phyloP scores from a whole-genome alignment of 2,797 vertebrate genomes.

The Zenarchopterus dispar region DNA sequence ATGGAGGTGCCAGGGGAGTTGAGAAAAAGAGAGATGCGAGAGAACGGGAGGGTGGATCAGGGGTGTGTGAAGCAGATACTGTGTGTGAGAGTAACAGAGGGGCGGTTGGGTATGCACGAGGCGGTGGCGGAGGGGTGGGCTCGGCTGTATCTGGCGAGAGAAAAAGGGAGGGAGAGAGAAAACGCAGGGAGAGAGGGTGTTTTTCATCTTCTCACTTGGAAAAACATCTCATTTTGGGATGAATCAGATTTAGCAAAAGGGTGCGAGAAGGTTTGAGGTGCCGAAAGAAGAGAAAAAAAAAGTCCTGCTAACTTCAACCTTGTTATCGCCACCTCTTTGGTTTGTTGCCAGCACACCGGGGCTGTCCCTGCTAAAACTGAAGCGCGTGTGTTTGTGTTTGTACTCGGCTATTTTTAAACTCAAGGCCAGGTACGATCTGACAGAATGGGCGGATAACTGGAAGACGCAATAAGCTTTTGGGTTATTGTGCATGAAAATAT shows the following conservation, averaged over 20 bases:
- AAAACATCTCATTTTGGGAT: slow-evolving; percentile 75
- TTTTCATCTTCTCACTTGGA: slow-evolving; percentile 72
- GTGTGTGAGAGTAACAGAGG: slow-evolving; percentile 69
- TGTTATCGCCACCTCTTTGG: slow-evolving; percentile 72
- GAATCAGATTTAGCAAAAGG: slow-evolving; percentile 72
- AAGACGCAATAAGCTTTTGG: slow-evolving; percentile 45
- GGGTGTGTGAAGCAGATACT: slow-evolving; percentile 71
- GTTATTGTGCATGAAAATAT: slow-evolving; percentile 40
- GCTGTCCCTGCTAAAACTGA: slow-evolving; percentile 59
- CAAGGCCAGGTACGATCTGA: slow-evolving; percentile 51
- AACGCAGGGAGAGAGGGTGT: slow-evolving; percentile 36
- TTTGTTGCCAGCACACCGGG: slow-evolving; percentile 58
- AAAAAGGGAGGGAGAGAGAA: slow-evolving; percentile 56
- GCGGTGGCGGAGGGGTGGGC: slow-evolving; percentile 28
- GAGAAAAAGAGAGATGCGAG: slow-evolving; percentile 76
- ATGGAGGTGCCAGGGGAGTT: slow-evolving; percentile 77
- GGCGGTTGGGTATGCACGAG: neutral
- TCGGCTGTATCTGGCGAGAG: slow-evolving; percentile 73
- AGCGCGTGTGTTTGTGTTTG: slow-evolving; percentile 25
- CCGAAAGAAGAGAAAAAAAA: slow-evolving; percentile 74
- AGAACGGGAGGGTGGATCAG: slow-evolving; percentile 69
- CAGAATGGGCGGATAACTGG: slow-evolving; percentile 40
- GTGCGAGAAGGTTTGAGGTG: slow-evolving; percentile 68
- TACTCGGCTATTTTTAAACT: slow-evolving; percentile 53
- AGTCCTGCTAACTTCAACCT: slow-evolving; percentile 82